A percentile compares a stretch with the other conserved stretches of the same genome.
Conservation (phyloP, 2,113 vertebrate species). For the Terrapene triunguis region DNA sequence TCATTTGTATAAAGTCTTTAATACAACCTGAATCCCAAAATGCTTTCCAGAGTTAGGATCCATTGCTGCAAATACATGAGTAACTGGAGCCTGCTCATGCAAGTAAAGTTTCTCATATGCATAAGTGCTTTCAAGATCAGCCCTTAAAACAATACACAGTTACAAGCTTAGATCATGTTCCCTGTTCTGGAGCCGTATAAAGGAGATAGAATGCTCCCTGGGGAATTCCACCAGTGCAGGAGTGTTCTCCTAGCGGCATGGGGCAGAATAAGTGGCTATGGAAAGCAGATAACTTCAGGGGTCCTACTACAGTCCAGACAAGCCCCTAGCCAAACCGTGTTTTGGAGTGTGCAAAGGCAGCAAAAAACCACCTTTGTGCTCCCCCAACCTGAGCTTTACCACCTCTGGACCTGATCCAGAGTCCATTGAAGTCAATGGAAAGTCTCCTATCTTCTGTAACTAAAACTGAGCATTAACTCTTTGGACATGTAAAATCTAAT, state of each 20-base stretch:
- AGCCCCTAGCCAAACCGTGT: neutral
- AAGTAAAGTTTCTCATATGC: neutral
- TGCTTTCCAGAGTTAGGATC: neutral
- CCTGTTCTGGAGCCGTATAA: neutral
- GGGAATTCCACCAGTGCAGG: neutral
- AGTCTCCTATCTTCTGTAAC: neutral
- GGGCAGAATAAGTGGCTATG: neutral
- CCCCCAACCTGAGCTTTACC: neutral
- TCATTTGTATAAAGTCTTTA: neutral
- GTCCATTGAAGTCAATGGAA: neutral
- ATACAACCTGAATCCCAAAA: neutral
- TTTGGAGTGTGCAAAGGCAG: neutral
- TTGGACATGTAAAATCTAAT: neutral
- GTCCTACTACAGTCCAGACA: neutral
- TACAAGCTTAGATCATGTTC: neutral
- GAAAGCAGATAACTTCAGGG: neutral
- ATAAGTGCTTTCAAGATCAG: neutral
- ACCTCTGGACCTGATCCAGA: neutral
- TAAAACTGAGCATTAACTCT: neutral
- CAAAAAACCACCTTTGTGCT: neutral
- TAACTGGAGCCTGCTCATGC: neutral
- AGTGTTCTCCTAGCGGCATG: neutral
- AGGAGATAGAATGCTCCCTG: rapidly evolving
- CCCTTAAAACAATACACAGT: rapidly evolving
- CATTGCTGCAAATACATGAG: neutral